Percentiles rank a stretch among this genome's conserved stretches.
phyloP scores from a whole-genome alignment of 2,113 vertebrate genomes.

The Orycteropus afer region DNA sequence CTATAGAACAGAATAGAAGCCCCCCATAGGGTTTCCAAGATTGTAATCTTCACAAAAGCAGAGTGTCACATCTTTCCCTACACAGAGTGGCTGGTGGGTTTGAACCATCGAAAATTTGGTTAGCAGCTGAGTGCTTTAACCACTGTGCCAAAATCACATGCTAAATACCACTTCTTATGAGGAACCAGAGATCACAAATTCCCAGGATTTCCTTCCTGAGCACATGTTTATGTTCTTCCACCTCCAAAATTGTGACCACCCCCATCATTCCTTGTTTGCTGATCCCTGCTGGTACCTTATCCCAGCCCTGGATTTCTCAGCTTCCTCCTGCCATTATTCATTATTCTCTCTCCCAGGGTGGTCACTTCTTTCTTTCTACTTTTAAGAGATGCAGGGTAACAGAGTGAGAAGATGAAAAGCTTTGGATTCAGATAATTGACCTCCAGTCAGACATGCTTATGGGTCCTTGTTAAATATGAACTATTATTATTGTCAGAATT shows the following conservation, averaged over 20 bases:
- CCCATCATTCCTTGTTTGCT: neutral
- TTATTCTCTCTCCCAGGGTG: neutral
- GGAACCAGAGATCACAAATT: neutral
- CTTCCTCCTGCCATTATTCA: neutral
- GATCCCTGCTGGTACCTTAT: fast-evolving
- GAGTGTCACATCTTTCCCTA: neutral
- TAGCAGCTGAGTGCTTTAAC: neutral
- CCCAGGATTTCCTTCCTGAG: neutral
- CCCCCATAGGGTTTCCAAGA: neutral
- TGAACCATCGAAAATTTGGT: neutral
- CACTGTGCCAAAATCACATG: neutral
- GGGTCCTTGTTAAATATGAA: neutral
- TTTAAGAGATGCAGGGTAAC: neutral
- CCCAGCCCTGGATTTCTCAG: neutral
- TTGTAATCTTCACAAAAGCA: neutral
- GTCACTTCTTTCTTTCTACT: neutral
- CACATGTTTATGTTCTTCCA: too few species aligned
- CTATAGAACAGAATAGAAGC: too few species aligned
- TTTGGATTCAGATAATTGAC: neutral
- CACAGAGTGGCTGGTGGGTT: neutral
- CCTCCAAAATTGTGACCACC: too few species aligned
- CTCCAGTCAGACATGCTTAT: neutral
- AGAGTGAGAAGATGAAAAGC: neutral
- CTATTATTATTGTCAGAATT: neutral
- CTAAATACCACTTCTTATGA: neutral